These are phyloP conservation scores for Ornithoptera alexandrae DNA, from an alignment of 2,888 invertebrate species.

Conservation along the genomic window DNA sequence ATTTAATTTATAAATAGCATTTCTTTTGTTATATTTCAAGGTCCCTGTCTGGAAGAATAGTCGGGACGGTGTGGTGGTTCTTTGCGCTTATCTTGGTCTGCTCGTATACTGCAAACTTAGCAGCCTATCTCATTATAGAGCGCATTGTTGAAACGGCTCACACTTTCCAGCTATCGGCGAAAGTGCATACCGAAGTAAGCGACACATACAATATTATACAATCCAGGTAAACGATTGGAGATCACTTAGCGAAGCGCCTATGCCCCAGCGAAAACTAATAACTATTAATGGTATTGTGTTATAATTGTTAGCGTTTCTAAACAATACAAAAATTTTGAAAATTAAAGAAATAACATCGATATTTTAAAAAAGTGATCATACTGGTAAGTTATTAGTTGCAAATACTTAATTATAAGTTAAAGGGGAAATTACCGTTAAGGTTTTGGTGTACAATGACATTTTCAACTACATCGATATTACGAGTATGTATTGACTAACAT, in stretches of 20 bases:
- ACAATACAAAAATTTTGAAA: no score
- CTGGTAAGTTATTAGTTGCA: no score
- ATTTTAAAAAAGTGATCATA: no score
- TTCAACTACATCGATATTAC: no score
- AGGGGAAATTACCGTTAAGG: no score
- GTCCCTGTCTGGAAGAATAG: constrained; percentile 95
- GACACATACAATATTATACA: constrained; percentile 49
- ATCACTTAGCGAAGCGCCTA: constrained; percentile 39
- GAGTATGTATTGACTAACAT: no score
- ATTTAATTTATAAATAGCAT: no score
- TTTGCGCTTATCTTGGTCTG: constrained; percentile 98
- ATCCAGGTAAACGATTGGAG: constrained; percentile 58
- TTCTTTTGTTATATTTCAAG: constrained; percentile 50
- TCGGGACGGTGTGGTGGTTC: constrained; percentile 99
- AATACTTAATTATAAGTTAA: no score
- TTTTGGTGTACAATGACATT: no score
- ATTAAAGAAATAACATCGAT: no score
- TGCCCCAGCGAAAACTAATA: constrained; percentile 43
- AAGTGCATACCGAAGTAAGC: constrained; percentile 93
- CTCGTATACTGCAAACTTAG: constrained; percentile 98
- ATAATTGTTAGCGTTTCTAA: no score
- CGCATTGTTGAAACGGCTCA: constrained; percentile 92
- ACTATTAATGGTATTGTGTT: no score
- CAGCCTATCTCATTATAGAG: constrained; percentile 98
- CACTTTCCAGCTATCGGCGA: constrained; percentile 91